Evolutionary conservation across 2,797 vertebrate species (phyloP), one percentile per base, ranked within the genome.

Genomic region (Antennarius maculatus): DNA sequence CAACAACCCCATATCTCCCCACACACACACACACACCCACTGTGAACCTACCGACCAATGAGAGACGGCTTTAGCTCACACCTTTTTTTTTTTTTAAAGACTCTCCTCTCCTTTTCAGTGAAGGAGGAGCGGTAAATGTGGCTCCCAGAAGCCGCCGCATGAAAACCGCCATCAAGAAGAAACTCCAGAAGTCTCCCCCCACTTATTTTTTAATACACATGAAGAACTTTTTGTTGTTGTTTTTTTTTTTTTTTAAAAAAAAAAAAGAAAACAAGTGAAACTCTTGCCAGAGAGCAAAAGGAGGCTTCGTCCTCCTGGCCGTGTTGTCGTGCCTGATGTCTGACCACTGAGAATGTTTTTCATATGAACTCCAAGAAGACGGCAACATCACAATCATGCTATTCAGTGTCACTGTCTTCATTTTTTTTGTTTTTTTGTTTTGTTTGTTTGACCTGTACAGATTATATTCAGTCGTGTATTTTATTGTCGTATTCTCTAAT

Each of bases 291-390:
- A 82, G 81, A 84, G 70, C 64, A 69, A 80, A 68, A 82, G 79
- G 78, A 73, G 61, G 90, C 88, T 82, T 87, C 79, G 76, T 92
- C 90, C 88, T 86, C 83, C 84, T 81, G 80, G 88, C 58, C 67
- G 83, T 42, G 61, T 75, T 7, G 48, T 80, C 69, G 73, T 91
- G 83, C 85, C 66, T 75, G 52, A 82, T 90, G 93, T 93, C 91
- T 92, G 94, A 96, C 94, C 95, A 96, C 96, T 96, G 95, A 95
- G 96, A 96, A 94, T 93, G 89, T 92, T 86, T 88, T 84, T 80
- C 82, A 81, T 74, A 84, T 69, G 79, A 88, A 90, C 89, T 91
- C 77, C 43, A 53, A 83, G 68, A 60, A 79, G 82, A 89, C 64
- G 65, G 68, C 80, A 79, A 76, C 85, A 64, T 80, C 81, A 80